Evolutionary conservation across 1,140 invertebrate genomes (phyloP).

Genomic region (Anthonomus grandis): DNA sequence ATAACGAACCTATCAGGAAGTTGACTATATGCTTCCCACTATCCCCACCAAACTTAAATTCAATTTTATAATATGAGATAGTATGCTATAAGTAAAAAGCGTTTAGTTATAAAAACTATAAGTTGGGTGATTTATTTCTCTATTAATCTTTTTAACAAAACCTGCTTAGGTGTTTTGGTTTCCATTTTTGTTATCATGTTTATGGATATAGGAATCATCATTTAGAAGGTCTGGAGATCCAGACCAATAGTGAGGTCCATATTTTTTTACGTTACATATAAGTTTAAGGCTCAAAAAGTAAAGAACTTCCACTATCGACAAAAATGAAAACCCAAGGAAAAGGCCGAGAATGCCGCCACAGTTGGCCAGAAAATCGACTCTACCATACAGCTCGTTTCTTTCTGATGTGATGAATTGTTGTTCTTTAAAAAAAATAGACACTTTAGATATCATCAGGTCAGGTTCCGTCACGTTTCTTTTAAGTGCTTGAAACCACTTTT

Average conservation of each 20-base stretch:
- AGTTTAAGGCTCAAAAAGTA: constrained; percentile 61
- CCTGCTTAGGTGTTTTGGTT: too few relatives aligned
- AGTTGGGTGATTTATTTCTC: too few relatives aligned
- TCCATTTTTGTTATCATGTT: too few relatives aligned
- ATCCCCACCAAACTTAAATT: too few relatives aligned
- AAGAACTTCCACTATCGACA: constrained; percentile 63
- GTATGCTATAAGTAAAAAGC: too few relatives aligned
- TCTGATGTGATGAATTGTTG: constrained; percentile 62
- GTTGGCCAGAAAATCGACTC: constrained; percentile 63
- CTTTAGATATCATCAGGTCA: constrained; percentile 45
- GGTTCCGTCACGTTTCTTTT: constrained; percentile 43
- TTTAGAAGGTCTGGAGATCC: too few relatives aligned
- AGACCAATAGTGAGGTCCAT: constrained; percentile 42
- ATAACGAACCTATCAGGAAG: too few relatives aligned
- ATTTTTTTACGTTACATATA: constrained; percentile 45
- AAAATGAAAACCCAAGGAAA: constrained; percentile 65
- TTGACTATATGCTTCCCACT: too few relatives aligned
- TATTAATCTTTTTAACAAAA: too few relatives aligned
- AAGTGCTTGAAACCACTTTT: constrained; percentile 38
- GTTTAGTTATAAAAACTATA: too few relatives aligned
- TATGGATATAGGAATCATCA: too few relatives aligned
- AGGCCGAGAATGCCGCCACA: constrained; percentile 64
- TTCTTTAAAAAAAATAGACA: constrained; percentile 60
- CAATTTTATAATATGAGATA: too few relatives aligned
- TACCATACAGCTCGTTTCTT: constrained; percentile 61